These are phyloP conservation scores for Intellagama lesueurii DNA, from an alignment of 2,797 vertebrate species.

Conservation along the genomic window DNA sequence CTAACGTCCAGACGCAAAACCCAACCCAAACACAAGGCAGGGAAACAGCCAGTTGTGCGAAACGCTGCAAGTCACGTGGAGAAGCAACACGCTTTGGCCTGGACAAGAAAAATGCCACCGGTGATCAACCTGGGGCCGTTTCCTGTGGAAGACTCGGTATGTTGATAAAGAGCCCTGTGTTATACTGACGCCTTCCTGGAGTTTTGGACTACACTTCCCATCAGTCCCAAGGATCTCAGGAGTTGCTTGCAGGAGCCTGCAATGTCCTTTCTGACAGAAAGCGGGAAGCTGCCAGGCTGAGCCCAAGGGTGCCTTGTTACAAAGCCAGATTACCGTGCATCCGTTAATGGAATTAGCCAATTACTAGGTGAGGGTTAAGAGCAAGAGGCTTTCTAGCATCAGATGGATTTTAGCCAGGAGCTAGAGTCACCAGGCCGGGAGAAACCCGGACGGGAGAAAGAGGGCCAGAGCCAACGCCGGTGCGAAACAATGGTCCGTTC, in stretches of 20 bases:
- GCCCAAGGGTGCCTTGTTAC: neutral
- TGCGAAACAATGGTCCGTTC: neutral
- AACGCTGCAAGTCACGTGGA: neutral
- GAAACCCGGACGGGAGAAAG: too few relatives aligned
- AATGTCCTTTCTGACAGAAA: neutral
- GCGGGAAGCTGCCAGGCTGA: neutral
- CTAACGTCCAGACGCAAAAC: neutral
- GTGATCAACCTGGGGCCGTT: neutral
- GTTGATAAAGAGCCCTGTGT: neutral
- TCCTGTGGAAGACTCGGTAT: too few relatives aligned
- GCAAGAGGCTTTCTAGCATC: fast-evolving
- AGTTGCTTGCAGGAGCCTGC: neutral
- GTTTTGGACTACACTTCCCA: neutral
- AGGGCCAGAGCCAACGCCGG: neutral
- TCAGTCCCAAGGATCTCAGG: neutral
- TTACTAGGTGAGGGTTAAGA: slow-evolving; percentile 17
- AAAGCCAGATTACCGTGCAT: slow-evolving; percentile 8
- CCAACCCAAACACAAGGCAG: neutral
- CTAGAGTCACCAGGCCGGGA: too few relatives aligned
- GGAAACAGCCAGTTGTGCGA: neutral
- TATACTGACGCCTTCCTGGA: neutral
- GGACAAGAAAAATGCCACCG: neutral
- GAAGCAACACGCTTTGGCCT: neutral
- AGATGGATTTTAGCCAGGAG: neutral
- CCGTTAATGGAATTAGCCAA: slow-evolving; percentile 8